phyloP scores from a whole-genome alignment of 2,113 vertebrate genomes.

The Aix galericulata region DNA sequence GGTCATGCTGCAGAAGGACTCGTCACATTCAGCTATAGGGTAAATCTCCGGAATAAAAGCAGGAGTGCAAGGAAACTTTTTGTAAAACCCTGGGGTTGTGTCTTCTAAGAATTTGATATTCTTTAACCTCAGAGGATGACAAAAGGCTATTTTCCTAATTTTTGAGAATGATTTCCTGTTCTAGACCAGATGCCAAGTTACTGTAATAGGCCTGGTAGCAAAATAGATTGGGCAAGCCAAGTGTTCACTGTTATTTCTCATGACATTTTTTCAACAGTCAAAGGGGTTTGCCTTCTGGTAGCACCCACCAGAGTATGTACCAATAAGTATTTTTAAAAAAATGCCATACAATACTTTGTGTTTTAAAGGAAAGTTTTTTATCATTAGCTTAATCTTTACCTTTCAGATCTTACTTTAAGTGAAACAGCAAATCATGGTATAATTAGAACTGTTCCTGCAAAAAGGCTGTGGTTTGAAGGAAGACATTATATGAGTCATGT shows the following conservation, averaged over 20 bases:
- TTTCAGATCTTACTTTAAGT: background rate
- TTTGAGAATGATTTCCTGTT: background rate
- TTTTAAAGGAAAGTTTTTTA: background rate
- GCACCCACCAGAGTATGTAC: background rate
- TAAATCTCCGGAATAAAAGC: background rate
- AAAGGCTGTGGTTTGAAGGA: background rate
- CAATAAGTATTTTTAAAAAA: background rate
- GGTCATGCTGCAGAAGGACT: background rate
- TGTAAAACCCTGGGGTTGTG: background rate
- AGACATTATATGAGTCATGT: background rate
- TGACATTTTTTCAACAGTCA: background rate
- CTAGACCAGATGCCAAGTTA: background rate
- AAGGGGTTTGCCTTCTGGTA: background rate
- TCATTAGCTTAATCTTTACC: background rate
- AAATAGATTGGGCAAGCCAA: background rate
- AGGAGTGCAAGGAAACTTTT: background rate
- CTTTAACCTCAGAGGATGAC: background rate
- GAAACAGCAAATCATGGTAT: background rate
- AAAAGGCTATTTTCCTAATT: background rate
- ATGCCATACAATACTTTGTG: background rate
- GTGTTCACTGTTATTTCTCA: rapidly evolving
- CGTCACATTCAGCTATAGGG: background rate
- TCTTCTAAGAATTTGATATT: background rate
- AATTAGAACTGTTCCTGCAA: background rate
- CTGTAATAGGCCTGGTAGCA: background rate